These are phyloP conservation scores for Cotesia congregata DNA, from an alignment of 2,888 invertebrate species.

Conservation along the genomic window DNA sequence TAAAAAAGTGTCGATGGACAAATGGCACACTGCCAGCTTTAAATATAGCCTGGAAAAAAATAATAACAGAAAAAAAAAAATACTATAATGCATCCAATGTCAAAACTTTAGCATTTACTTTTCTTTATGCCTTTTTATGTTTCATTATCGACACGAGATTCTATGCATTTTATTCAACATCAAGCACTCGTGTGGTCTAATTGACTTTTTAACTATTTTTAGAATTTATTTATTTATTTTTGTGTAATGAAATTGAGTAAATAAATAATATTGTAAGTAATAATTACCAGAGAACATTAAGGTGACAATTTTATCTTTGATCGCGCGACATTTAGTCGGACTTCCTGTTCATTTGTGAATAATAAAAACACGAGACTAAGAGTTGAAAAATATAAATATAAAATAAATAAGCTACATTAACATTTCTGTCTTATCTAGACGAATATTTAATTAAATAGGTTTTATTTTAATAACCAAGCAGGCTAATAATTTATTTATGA, in stretches of 20 bases:
- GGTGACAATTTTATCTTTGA: slow-evolving; percentile 9
- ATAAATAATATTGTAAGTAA: neutral
- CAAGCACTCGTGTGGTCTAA: neutral
- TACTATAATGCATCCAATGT: slow-evolving; percentile 4
- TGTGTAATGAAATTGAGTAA: neutral
- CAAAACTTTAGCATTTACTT: slow-evolving; percentile 1
- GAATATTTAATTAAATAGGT: too few relatives aligned
- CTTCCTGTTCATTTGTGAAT: neutral
- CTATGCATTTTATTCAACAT: slow-evolving; percentile 14
- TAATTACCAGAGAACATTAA: neutral
- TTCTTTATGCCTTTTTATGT: neutral
- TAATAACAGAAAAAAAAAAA: slow-evolving; percentile 10
- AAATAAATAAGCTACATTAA: neutral
- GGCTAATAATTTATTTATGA: too few relatives aligned
- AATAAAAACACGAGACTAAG: neutral
- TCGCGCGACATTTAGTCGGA: neutral
- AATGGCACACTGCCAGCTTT: slow-evolving; percentile 38
- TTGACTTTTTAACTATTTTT: neutral
- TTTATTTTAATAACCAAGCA: too few relatives aligned
- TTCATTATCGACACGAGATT: neutral
- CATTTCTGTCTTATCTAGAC: neutral
- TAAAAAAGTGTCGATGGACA: slow-evolving; percentile 31
- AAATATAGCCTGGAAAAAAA: neutral
- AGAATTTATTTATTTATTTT: neutral
- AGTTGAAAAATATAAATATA: neutral